phyloP scores from a whole-genome alignment of 2,797 vertebrate species.

The Chaunax sp. region DNA sequence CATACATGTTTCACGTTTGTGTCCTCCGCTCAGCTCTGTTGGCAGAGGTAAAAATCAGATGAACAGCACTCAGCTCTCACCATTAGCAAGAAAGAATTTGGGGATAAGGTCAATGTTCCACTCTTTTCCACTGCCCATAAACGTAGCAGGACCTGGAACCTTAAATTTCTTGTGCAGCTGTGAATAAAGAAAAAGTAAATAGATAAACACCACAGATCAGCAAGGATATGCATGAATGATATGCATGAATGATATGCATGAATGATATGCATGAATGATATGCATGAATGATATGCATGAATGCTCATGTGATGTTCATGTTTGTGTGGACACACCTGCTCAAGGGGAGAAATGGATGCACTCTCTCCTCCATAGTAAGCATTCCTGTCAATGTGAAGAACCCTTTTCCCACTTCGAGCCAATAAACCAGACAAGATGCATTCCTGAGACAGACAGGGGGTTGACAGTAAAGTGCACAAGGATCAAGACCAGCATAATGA shows the following conservation, averaged over 20 bases:
- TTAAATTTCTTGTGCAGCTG: conserved; percentile 83
- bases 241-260: background rate
- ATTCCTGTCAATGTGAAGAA: conserved; percentile 84
- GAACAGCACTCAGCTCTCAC: conserved; percentile 56
- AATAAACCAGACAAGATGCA: conserved; percentile 82
- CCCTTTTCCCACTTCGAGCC: conserved; percentile 81
- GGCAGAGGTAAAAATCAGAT: background rate
- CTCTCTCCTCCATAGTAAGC: conserved; percentile 80
- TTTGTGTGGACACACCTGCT: conserved; percentile 72
- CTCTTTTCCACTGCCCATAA: conserved; percentile 76
- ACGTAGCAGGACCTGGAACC: conserved; percentile 57
- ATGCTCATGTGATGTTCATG: background rate
- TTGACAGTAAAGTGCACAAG: conserved; percentile 8
- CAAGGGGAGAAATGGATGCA: conserved; percentile 79
- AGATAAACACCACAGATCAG: background rate
- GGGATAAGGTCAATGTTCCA: conserved; percentile 85
- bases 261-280: background rate
- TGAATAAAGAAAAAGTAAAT: conserved; percentile 10
- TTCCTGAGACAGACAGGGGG: conserved; percentile 70
- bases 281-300: background rate
- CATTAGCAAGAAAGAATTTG: conserved; percentile 82
- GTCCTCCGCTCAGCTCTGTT: too few relatives aligned
- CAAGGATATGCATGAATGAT: background rate
- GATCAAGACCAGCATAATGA: conserved; percentile 16
- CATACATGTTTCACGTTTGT: too few relatives aligned